Base-by-base conservation (phyloP, 1,140 invertebrate genomes). In the Palaemon carinicauda region DNA sequence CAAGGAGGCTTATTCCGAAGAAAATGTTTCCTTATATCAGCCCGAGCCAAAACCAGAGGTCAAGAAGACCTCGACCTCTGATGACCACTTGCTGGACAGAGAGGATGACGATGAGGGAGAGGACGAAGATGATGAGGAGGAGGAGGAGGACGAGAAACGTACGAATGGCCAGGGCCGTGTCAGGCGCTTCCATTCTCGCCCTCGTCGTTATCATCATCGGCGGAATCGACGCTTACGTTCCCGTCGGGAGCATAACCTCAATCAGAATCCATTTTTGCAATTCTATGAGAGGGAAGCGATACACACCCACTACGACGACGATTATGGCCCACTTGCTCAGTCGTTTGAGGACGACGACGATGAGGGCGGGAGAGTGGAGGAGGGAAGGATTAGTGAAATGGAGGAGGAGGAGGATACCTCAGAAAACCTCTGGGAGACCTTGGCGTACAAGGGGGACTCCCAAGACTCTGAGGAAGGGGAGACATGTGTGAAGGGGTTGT, bases 1-100 rank as follows among this genome's bases (percentile, higher is more conserved):
- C 50, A 79, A 75, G 41, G 84, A 86, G 41, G 84, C 69, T 19
- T 78, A 86, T 65, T 86, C 84, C 21, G 77, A 86, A 51, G 84
- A 86, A 51, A 78, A 80, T 7, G 84, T 86, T 51, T 86, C 74
- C 33, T 52, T 86, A 15, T 86, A 86, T 69, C 56, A 73, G 41
- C 24, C 31, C 17, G 78, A 80, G 60, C 77, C 84, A 12, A 24
- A 21, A 29, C 84, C 84, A n/a, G 41, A 19, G 53, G 19, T 85
- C 33, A 53, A 80, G 75, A 79, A 79, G 51, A 31, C 29, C 65
- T 80, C 33, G 27, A 86, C 60, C n/a, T 86, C 84, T 15, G 75
- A 86, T n/a, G 84, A 86, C 65, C 77, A 69, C 60, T 78, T 86
- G 75, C 52, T 86, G 7, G 73, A 50, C 33, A 21, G 33, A 17